Evolutionary conservation across 2,113 vertebrate genomes (phyloP).

Genomic region (Microcebus jonahi): DNA sequence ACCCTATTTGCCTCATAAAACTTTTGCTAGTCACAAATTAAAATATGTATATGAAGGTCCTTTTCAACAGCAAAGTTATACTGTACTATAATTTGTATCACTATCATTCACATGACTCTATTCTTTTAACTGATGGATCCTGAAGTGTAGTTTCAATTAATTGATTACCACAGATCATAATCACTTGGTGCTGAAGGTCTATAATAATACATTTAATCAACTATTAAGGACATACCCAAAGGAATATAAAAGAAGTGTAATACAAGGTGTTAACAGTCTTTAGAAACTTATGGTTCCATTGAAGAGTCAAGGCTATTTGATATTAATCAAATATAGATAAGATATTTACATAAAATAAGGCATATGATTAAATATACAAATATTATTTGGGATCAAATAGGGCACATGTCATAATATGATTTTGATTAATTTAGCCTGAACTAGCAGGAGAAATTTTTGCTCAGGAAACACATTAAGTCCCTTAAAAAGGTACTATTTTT

Average conservation of each 20-base stretch:
- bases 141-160: not conserved
- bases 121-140: not conserved
- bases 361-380: not conserved
- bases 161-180: not conserved
- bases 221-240: not conserved
- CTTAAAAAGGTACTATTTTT: not conserved
- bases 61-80: not conserved
- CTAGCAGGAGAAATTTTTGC: not conserved
- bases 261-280: not conserved
- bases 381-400: not conserved
- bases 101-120: not conserved
- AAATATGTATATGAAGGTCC: constrained; percentile 3
- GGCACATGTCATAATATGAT: not conserved
- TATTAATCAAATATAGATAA: not conserved
- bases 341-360: not conserved
- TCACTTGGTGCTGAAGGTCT: not conserved
- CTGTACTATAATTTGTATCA: not conserved
- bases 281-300: not conserved
- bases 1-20: not conserved
- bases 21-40: not conserved
- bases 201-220: not conserved
- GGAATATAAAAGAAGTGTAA: not conserved
- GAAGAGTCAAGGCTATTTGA: not conserved
- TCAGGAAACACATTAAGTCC: not conserved
- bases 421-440: not conserved